These are phyloP conservation scores for Zaprionus kolodkinae DNA, from an alignment of 1,140 invertebrate species.

Conservation along the genomic window DNA sequence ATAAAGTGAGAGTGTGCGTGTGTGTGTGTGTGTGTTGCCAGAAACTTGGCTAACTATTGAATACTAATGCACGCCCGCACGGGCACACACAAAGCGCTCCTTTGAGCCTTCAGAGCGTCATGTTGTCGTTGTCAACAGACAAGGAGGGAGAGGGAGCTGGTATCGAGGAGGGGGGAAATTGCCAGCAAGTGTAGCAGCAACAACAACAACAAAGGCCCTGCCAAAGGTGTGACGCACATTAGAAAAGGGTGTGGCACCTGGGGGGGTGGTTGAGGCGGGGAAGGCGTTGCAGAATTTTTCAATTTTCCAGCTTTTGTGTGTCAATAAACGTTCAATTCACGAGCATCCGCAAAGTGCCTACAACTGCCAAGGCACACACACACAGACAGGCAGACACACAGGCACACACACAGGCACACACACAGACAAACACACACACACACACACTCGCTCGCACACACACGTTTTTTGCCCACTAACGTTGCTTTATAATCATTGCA, in stretches of 20 bases:
- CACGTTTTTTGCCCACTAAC: constrained; percentile 49
- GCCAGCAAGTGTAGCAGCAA: constrained; percentile 36
- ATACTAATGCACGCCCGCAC: constrained; percentile 64
- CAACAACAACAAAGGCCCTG: constrained; percentile 24
- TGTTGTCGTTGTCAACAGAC: constrained; percentile 43
- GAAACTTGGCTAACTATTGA: constrained; percentile 72
- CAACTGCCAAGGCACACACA: constrained; percentile 63
- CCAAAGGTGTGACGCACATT: constrained; percentile 64
- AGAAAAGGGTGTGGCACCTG: constrained; percentile 29
- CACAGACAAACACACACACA: constrained; percentile 13
- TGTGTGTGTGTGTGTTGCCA: constrained; percentile 12
- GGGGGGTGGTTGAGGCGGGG: not conserved
- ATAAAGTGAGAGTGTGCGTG: constrained; percentile 54
- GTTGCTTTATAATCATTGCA: constrained; percentile 76
- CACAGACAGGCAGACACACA: constrained; percentile 2
- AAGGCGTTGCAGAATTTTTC: constrained; percentile 71
- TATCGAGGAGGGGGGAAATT: constrained; percentile 43
- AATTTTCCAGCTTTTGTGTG: constrained; percentile 80
- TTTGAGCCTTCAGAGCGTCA: constrained; percentile 54
- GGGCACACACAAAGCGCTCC: constrained; percentile 66
- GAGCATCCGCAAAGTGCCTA: constrained; percentile 75
- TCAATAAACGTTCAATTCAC: constrained; percentile 81
- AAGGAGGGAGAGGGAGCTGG: not conserved
- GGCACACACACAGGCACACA: constrained; percentile 13
- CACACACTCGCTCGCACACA: constrained; percentile 29